These are phyloP conservation scores for Sceliomorpha sp. DNA, from an alignment of 2,888 invertebrate species.

Conservation along the genomic window DNA sequence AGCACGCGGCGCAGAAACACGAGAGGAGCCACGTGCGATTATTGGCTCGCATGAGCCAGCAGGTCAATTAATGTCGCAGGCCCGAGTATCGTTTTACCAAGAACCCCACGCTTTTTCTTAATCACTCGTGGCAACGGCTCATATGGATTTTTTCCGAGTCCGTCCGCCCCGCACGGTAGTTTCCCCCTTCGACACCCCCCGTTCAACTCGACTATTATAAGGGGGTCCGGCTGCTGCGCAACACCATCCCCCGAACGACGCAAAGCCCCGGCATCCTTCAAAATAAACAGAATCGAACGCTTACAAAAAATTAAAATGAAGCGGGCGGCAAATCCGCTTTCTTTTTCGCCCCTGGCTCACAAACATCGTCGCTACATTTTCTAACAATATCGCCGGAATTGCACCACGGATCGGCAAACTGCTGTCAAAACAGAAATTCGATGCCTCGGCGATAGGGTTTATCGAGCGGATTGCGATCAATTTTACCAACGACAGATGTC, in stretches of 20 bases:
- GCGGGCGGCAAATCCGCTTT: conserved; percentile 43
- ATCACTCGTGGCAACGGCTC: conserved; percentile 48
- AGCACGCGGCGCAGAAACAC: conserved; percentile 38
- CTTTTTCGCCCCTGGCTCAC: conserved; percentile 63
- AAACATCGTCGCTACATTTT: conserved; percentile 30
- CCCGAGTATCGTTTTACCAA: conserved; percentile 67
- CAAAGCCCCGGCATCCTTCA: conserved; percentile 59
- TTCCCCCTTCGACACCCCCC: conserved; percentile 52
- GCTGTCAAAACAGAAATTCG: conserved; percentile 80
- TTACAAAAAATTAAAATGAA: conserved; percentile 72
- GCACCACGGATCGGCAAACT: conserved; percentile 71
- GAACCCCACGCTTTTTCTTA: conserved; percentile 54
- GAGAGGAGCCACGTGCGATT: conserved; percentile 54
- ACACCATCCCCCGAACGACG: conserved; percentile 57
- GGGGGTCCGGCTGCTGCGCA: conserved; percentile 45
- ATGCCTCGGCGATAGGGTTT: conserved; percentile 59
- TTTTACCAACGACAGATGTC: conserved; percentile 63
- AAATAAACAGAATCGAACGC: conserved; percentile 77
- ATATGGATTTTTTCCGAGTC: conserved; percentile 60
- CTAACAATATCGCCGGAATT: conserved; percentile 41
- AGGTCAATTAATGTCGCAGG: conserved; percentile 67
- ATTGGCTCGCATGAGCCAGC: conserved; percentile 31
- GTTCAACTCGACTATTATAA: conserved; percentile 11
- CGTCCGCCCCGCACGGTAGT: conserved; percentile 49
- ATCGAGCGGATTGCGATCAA: conserved; percentile 40